Percentiles rank a stretch among this genome's conserved stretches.
These are phyloP conservation scores for Neuroterus valhalla DNA, from an alignment of 1,140 invertebrate genomes.

Conservation along the genomic window DNA sequence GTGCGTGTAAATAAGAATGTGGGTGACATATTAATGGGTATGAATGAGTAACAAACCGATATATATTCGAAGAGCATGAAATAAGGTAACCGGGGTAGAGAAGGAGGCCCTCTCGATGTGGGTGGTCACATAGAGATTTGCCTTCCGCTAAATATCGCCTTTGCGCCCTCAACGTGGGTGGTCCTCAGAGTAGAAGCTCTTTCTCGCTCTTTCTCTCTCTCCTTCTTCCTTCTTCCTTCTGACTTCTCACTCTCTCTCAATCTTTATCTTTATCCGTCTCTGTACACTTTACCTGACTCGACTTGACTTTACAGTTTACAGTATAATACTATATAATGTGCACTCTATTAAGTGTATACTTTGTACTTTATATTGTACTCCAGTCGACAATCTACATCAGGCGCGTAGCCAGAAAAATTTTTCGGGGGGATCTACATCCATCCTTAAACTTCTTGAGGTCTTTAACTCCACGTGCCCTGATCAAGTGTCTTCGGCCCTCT, in stretches of 20 bases:
- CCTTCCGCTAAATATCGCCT: slow-evolving; percentile 75
- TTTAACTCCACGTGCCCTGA: too few species aligned
- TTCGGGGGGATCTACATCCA: too few species aligned
- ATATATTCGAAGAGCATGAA: slow-evolving; percentile 44
- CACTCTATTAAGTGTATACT: too few species aligned
- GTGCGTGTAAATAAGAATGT: too few species aligned
- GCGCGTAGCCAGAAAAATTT: too few species aligned
- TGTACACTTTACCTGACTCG: background rate
- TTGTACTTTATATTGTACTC: too few species aligned
- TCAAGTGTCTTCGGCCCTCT: too few species aligned
- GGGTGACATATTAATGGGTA: background rate
- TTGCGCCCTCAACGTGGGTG: slow-evolving; percentile 73
- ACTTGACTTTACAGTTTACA: too few species aligned
- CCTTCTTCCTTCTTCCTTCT: slow-evolving; percentile 38
- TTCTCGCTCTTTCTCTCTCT: slow-evolving; percentile 42
- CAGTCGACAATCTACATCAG: too few species aligned
- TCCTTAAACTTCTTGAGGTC: too few species aligned
- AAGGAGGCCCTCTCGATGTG: slow-evolving; percentile 54
- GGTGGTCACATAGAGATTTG: slow-evolving; percentile 63
- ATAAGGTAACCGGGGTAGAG: slow-evolving; percentile 66
- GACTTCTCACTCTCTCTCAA: slow-evolving; percentile 38
- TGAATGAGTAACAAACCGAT: background rate
- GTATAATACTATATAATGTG: too few species aligned
- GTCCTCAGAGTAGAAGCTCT: slow-evolving; percentile 59
- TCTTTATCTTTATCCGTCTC: slow-evolving; percentile 12